phyloP scores from a whole-genome alignment of 2,113 vertebrate genomes.

The Corythornis madagascariensis region DNA sequence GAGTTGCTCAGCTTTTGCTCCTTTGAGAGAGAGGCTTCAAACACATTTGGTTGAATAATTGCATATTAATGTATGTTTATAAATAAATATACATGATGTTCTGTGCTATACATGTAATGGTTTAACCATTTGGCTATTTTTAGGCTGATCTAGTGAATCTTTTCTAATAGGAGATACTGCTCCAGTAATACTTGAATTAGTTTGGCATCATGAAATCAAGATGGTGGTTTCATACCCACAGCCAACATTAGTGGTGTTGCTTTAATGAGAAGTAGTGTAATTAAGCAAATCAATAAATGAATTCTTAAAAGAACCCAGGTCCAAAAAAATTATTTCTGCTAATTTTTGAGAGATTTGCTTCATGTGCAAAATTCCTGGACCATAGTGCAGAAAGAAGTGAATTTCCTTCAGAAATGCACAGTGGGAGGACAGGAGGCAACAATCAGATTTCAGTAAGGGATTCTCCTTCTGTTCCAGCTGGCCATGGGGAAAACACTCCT shows the following conservation, averaged over 20 bases:
- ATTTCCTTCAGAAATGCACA: background rate
- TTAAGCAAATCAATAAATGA: background rate
- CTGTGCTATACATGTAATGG: background rate
- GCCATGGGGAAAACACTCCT: background rate
- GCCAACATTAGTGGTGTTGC: background rate
- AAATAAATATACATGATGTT: background rate
- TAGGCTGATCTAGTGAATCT: background rate
- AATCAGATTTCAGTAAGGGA: background rate
- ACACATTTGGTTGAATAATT: background rate
- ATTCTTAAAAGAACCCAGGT: background rate
- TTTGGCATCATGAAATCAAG: background rate
- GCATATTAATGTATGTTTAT: background rate
- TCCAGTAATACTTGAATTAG: background rate
- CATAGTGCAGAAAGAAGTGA: background rate
- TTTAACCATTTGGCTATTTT: background rate
- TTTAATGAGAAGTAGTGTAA: background rate
- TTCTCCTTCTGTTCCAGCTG: background rate
- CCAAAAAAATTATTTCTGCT: background rate
- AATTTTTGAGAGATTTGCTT: background rate
- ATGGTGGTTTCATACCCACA: background rate
- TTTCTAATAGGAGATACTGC: background rate
- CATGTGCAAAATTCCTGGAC: background rate
- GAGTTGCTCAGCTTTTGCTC: background rate
- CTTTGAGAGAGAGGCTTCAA: background rate
- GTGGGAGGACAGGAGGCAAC: background rate